These are phyloP conservation scores for Hypomecis punctinalis DNA, from an alignment of 2,888 invertebrate genomes.

Conservation along the genomic window DNA sequence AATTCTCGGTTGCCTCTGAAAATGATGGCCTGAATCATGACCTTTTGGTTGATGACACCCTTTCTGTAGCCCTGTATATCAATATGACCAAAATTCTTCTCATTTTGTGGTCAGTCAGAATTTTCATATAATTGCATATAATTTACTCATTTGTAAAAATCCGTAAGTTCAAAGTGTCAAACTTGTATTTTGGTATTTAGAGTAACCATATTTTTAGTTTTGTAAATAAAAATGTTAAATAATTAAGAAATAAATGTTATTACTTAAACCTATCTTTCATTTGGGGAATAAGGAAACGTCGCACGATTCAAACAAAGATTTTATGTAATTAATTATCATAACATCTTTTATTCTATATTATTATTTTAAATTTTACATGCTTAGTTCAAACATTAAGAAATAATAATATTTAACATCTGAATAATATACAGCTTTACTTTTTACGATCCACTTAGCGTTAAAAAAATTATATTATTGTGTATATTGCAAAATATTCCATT, in stretches of 20 bases:
- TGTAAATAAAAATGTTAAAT: conserved; percentile 58
- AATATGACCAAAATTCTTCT: no score
- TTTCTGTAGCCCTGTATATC: no score
- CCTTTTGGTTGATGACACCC: no score
- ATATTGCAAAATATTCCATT: conserved; percentile 84
- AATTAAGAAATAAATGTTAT: conserved; percentile 59
- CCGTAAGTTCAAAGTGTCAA: conserved; percentile 48
- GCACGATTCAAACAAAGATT: conserved; percentile 75
- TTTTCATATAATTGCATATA: background rate
- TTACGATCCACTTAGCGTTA: conserved; percentile 79
- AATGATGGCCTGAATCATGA: no score
- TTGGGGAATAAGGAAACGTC: conserved; percentile 60
- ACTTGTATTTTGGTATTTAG: conserved; percentile 28
- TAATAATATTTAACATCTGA: conserved; percentile 84
- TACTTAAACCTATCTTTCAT: conserved; percentile 48
- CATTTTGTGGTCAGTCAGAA: no score
- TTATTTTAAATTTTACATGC: conserved; percentile 85
- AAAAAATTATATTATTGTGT: conserved; percentile 71
- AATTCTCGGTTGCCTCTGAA: no score
- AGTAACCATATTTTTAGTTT: conserved; percentile 39
- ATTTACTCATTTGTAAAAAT: conserved; percentile 26
- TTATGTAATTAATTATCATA: conserved; percentile 85
- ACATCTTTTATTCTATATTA: conserved; percentile 86
- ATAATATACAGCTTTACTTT: conserved; percentile 81
- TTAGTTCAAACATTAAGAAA: conserved; percentile 84